phyloP scores from a whole-genome alignment of 2,888 invertebrate species.

The Onchidella celtica region DNA sequence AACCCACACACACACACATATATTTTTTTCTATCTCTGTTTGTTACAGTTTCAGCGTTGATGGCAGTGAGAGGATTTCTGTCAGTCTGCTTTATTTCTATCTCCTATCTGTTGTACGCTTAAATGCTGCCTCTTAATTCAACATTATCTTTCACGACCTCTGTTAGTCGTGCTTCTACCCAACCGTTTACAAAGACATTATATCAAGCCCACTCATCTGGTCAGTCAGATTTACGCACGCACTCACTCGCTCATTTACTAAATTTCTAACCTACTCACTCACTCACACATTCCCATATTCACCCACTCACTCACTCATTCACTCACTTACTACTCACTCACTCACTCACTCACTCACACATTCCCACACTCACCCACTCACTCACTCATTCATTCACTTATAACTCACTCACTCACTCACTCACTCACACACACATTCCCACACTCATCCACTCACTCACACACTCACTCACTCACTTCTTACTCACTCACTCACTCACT shows the following conservation, averaged over 20 bases:
- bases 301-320: neutral
- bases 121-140: neutral
- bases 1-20: too few species aligned
- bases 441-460: neutral
- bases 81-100: neutral
- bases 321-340: neutral
- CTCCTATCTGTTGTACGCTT: neutral
- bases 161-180: too few species aligned
- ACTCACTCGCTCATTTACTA: neutral
- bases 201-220: too few species aligned
- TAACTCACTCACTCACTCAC: too few species aligned
- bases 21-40: too few species aligned
- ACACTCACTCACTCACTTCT: neutral
- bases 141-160: neutral
- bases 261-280: neutral
- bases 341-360: too few species aligned
- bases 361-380: neutral
- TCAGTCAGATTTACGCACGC: too few species aligned
- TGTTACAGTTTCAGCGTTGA: too few species aligned
- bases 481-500: neutral
- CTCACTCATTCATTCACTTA: slow-evolving; percentile 2
- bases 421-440: slow-evolving; percentile 29
- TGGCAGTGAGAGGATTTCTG: too few species aligned
- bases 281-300: neutral
- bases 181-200: too few species aligned